These are phyloP conservation scores for Nesoenas mayeri DNA, from an alignment of 2,113 vertebrate genomes.

Conservation along the genomic window DNA sequence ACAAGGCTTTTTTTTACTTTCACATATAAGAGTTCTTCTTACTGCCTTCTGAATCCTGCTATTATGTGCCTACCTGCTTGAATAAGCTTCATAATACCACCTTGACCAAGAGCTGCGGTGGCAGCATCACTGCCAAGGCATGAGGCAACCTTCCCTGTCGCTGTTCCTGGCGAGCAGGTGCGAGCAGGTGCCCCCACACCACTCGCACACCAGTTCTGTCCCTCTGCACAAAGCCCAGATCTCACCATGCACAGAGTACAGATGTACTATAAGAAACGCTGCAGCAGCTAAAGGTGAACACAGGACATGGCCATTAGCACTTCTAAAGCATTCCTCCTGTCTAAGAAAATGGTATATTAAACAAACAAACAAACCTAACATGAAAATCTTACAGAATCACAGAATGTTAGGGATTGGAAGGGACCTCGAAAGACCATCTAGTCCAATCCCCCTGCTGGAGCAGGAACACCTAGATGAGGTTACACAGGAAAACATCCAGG, in stretches of 20 bases:
- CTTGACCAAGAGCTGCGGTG: not conserved
- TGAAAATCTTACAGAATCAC: not conserved
- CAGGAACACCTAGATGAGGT: too few species aligned
- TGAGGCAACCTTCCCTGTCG: not conserved
- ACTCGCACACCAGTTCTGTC: not conserved
- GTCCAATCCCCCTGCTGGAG: too few species aligned
- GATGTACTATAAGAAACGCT: accelerated
- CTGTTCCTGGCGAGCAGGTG: not conserved
- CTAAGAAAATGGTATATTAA: not conserved
- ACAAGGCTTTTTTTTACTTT: not conserved
- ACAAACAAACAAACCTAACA: not conserved
- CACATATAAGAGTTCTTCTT: not conserved
- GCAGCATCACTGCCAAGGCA: not conserved
- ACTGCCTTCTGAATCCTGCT: not conserved
- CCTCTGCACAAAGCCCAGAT: not conserved
- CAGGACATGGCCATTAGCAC: not conserved
- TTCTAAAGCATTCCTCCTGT: not conserved
- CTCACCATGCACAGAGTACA: not conserved
- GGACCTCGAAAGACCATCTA: too few species aligned
- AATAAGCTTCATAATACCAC: not conserved
- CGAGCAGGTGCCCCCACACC: accelerated
- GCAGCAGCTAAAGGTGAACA: not conserved
- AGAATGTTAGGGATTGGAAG: too few species aligned
- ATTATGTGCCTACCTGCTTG: not conserved
- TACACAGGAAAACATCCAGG: too few species aligned